phyloP scores from a whole-genome alignment of 2,888 invertebrate species.

The Drosophila lutescens region DNA sequence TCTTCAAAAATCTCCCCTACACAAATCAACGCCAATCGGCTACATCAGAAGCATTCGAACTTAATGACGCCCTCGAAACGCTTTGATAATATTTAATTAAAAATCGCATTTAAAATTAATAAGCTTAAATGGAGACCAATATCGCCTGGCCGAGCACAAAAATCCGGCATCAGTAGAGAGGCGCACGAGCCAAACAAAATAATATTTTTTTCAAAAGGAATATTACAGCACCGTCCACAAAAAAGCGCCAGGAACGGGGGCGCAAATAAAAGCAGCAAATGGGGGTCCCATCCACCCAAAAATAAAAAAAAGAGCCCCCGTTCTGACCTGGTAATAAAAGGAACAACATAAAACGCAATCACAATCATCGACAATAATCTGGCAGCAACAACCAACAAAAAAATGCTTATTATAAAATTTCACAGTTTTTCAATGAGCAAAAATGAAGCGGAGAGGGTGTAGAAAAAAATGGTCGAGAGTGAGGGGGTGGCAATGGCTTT shows the following conservation, averaged over 20 bases:
- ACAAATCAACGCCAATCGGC: constrained; percentile 15
- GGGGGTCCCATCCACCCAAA: constrained; percentile 2
- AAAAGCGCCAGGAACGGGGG: constrained; percentile 27
- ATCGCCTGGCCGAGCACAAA: constrained; percentile 62
- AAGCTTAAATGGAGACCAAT: constrained; percentile 77
- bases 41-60: constrained; percentile 24
- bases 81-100: constrained; percentile 75
- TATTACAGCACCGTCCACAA: constrained; percentile 59
- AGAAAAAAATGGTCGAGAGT: constrained; percentile 9
- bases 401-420: constrained; percentile 83
- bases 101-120: constrained; percentile 76
- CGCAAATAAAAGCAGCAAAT: constrained; percentile 15
- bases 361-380: constrained; percentile 82
- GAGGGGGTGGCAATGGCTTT: constrained; percentile 77
- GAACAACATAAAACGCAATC: constrained; percentile 80
- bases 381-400: constrained; percentile 67
- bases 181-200: constrained; percentile 55
- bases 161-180: constrained; percentile 33
- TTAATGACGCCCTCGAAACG: constrained; percentile 57
- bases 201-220: constrained; percentile 68
- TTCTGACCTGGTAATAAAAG: constrained; percentile 66
- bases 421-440: constrained; percentile 81
- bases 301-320: constrained; percentile 23
- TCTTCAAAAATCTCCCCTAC: constrained; percentile 5
- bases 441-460: constrained; percentile 28